Conservation (phyloP, 1,140 invertebrate genomes). For the Arion vulgaris region DNA sequence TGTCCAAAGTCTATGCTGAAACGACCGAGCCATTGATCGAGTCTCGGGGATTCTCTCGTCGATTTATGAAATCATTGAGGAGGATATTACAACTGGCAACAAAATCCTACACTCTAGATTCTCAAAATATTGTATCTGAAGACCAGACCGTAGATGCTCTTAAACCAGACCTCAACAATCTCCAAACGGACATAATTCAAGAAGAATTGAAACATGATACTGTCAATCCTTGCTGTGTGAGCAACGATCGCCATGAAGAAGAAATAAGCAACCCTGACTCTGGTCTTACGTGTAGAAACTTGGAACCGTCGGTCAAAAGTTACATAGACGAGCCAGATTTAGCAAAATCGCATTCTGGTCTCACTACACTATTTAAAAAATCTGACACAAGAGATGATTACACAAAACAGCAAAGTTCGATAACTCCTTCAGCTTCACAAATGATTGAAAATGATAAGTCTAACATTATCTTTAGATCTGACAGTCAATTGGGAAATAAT, state of each 20-base stretch:
- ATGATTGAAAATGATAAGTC: too few relatives aligned
- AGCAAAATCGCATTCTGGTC: neutral
- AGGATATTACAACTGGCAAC: neutral
- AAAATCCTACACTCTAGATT: neutral
- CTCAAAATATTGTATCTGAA: neutral
- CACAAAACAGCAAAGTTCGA: neutral
- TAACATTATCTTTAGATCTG: too few relatives aligned
- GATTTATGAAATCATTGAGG: neutral
- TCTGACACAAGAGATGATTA: neutral
- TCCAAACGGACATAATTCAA: neutral
- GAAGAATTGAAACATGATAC: neutral
- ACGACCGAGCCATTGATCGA: neutral
- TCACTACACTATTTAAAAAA: too few relatives aligned
- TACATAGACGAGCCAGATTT: neutral
- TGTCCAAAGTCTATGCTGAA: neutral
- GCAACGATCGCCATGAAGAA: neutral
- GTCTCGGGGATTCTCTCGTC: neutral
- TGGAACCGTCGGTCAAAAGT: neutral
- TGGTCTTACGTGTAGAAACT: neutral
- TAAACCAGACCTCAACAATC: neutral
- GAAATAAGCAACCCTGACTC: neutral
- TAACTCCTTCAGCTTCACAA: too few relatives aligned
- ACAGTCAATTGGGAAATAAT: too few relatives aligned
- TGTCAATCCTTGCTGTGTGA: neutral
- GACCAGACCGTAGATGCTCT: neutral